These are phyloP conservation scores for Tetramorium bicarinatum DNA, from an alignment of 2,888 invertebrate species.

Conservation along the genomic window DNA sequence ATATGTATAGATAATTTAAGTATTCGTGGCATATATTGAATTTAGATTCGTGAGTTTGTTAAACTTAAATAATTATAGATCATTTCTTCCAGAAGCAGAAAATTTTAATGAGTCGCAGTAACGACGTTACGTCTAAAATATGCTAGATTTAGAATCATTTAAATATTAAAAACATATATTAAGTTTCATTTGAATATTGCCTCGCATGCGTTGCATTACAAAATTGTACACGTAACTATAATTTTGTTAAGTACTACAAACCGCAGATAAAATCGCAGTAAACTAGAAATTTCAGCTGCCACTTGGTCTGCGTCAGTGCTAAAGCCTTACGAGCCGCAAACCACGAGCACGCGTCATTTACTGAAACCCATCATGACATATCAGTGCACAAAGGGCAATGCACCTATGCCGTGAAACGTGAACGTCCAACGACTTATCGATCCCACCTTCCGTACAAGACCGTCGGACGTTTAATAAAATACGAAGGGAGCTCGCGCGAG, in stretches of 20 bases:
- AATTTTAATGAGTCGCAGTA: background rate
- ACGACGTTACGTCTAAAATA: background rate
- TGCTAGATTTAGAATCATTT: background rate
- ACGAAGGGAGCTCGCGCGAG: conserved; percentile 59
- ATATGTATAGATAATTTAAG: background rate
- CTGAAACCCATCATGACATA: conserved; percentile 45
- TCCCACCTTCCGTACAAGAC: conserved; percentile 62
- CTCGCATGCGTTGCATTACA: background rate
- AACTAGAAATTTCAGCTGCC: background rate
- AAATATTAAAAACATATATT: conserved; percentile 35
- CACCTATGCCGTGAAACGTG: conserved; percentile 66
- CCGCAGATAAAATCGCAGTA: background rate
- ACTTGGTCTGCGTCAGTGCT: background rate
- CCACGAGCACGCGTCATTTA: conserved; percentile 28
- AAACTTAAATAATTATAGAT: background rate
- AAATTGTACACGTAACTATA: background rate
- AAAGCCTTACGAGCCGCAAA: conserved; percentile 11
- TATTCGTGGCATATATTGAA: background rate
- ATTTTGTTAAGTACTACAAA: conserved; percentile 23
- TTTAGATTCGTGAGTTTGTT: background rate
- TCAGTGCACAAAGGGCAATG: conserved; percentile 69
- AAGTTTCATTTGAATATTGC: background rate
- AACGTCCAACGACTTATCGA: conserved; percentile 74
- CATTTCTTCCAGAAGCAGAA: background rate
- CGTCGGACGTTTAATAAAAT: conserved; percentile 73